Evolutionary conservation across 2,888 invertebrate genomes (phyloP).

Genomic region (Megastigmus dorsalis): DNA sequence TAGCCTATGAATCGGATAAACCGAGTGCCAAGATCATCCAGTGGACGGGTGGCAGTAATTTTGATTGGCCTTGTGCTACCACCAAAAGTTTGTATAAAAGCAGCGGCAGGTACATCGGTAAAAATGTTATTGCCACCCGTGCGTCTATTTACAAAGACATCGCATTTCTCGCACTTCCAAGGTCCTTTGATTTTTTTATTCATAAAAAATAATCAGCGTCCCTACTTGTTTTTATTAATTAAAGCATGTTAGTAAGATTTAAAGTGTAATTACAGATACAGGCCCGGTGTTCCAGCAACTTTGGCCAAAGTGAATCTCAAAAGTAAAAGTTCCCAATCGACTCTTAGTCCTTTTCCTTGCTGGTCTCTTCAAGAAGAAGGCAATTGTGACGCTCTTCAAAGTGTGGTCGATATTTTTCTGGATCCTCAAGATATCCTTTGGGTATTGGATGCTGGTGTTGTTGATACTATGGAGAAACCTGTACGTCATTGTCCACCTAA

Average conservation of each 20-base stretch:
- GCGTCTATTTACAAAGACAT: conserved; percentile 78
- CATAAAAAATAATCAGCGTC: too few relatives aligned
- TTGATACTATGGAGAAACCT: conserved; percentile 81
- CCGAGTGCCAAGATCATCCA: not conserved
- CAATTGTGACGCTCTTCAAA: conserved; percentile 81
- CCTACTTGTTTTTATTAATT: too few relatives aligned
- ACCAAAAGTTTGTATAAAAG: conserved; percentile 78
- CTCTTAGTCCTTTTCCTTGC: not conserved
- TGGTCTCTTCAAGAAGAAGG: conserved; percentile 84
- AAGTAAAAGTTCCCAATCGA: conserved; percentile 74
- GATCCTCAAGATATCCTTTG: conserved; percentile 81
- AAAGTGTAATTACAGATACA: conserved; percentile 72
- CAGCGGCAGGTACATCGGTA: conserved; percentile 77
- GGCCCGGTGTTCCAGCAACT: conserved; percentile 79
- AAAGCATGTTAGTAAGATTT: not conserved
- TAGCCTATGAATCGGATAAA: not conserved
- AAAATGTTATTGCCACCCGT: conserved; percentile 79
- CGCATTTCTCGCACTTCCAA: conserved; percentile 78
- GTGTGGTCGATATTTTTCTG: conserved; percentile 81
- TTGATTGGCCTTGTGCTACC: conserved; percentile 78
- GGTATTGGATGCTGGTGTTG: conserved; percentile 83
- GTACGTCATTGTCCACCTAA: conserved; percentile 82
- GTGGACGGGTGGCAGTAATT: conserved; percentile 71
- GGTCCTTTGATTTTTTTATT: too few relatives aligned
- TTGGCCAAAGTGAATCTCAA: conserved; percentile 78